Evolutionary conservation across 2,888 invertebrate species (phyloP).

Genomic region (Tenthredo livida): DNA sequence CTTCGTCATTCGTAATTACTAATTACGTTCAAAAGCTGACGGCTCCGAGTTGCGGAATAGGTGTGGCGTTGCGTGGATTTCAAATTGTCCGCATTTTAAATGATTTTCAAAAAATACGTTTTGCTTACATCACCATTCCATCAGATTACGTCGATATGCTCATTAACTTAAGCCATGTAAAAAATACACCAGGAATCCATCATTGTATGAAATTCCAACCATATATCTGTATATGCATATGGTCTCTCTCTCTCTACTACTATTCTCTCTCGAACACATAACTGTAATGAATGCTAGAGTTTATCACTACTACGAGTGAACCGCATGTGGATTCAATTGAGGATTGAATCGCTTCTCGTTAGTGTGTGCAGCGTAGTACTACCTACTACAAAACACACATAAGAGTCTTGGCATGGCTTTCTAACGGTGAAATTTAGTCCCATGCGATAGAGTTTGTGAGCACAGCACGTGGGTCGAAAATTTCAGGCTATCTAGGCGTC

Average conservation of each 20-base stretch:
- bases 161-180: neutral
- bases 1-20: constrained; percentile 38
- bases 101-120: neutral
- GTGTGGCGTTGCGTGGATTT: constrained; percentile 14
- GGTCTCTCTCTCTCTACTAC: neutral
- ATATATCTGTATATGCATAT: neutral
- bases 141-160: neutral
- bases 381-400: neutral
- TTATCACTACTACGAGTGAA: neutral
- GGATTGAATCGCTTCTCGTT: neutral
- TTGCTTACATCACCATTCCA: neutral
- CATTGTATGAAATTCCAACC: neutral
- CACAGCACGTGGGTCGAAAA: constrained; percentile 17
- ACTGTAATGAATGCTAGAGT: constrained; percentile 35
- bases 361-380: neutral
- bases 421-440: constrained; percentile 43
- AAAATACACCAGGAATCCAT: neutral
- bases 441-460: neutral
- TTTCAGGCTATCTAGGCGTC: neutral
- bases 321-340: constrained; percentile 23
- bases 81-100: neutral
- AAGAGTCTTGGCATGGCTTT: neutral
- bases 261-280: neutral
- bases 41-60: neutral
- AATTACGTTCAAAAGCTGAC: constrained; percentile 5